Conservation (phyloP, 2,888 invertebrate genomes). For the Masnerella sp. region DNA sequence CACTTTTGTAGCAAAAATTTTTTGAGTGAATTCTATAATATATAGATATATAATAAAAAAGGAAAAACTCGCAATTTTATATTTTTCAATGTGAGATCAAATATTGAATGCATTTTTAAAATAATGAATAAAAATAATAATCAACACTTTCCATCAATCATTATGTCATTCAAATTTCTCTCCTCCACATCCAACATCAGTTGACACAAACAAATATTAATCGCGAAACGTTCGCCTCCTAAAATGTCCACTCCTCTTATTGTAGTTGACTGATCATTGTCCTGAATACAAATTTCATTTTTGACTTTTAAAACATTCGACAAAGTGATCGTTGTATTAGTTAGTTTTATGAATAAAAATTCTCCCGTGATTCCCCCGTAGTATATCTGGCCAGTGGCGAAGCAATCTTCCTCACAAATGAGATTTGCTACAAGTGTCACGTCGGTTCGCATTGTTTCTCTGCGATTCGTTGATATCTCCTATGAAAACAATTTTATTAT, state of each 20-base stretch:
- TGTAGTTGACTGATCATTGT: constrained; percentile 19
- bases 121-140: no score
- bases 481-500: constrained; percentile 11
- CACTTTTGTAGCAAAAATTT: no score
- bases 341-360: constrained; percentile 22
- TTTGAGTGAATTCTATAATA: no score
- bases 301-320: constrained; percentile 33
- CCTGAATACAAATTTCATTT: background rate
- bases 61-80: no score
- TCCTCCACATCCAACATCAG: background rate
- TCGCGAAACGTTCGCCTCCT: background rate
- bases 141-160: no score
- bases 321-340: constrained; percentile 9
- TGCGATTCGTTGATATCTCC: constrained; percentile 45
- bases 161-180: constrained; percentile 10
- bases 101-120: no score
- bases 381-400: constrained; percentile 62
- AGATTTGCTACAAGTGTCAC: constrained; percentile 61
- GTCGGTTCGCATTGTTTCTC: constrained; percentile 42
- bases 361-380: constrained; percentile 51
- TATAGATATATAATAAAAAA: no score
- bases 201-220: constrained; percentile 25
- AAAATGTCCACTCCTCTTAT: constrained; percentile 16
- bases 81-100: no score
- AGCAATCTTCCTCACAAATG: constrained; percentile 35